Conservation (phyloP, 2,797 vertebrate species). For the Onychomys torridus region DNA sequence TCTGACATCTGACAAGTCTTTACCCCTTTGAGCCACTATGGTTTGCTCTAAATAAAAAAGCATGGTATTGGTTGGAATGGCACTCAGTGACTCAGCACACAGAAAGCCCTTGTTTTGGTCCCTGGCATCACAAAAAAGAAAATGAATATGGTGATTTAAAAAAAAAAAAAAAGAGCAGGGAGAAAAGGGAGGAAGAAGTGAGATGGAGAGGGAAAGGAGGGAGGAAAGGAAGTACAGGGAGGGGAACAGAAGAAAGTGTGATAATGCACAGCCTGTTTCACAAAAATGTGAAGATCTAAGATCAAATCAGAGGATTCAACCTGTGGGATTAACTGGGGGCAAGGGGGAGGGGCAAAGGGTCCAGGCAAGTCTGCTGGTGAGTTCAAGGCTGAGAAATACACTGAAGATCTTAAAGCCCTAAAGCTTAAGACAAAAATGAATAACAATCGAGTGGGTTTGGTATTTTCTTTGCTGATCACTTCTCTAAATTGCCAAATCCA, state of each 20-base stretch:
- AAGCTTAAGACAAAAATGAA: not conserved
- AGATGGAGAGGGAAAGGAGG: no score
- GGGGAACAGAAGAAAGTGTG: not conserved
- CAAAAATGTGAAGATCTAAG: not conserved
- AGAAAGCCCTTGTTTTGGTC: not conserved
- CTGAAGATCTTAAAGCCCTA: not conserved
- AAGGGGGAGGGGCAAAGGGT: not conserved
- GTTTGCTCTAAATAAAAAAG: not conserved
- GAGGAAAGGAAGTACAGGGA: not conserved
- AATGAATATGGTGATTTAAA: not conserved
- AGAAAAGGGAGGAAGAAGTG: no score
- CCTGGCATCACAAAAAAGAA: not conserved
- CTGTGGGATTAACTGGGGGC: not conserved
- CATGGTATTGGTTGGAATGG: not conserved
- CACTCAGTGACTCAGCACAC: not conserved
- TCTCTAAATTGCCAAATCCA: not conserved
- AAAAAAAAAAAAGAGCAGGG: not conserved
- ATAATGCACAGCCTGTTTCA: not conserved
- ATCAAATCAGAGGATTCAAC: not conserved
- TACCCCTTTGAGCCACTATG: not conserved
- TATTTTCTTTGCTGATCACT: not conserved
- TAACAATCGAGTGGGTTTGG: not conserved
- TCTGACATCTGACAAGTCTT: not conserved
- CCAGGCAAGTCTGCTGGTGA: not conserved
- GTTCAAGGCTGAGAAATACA: not conserved